These are phyloP conservation scores for Norana najaformis DNA, from an alignment of 2,888 invertebrate species.

Conservation along the genomic window DNA sequence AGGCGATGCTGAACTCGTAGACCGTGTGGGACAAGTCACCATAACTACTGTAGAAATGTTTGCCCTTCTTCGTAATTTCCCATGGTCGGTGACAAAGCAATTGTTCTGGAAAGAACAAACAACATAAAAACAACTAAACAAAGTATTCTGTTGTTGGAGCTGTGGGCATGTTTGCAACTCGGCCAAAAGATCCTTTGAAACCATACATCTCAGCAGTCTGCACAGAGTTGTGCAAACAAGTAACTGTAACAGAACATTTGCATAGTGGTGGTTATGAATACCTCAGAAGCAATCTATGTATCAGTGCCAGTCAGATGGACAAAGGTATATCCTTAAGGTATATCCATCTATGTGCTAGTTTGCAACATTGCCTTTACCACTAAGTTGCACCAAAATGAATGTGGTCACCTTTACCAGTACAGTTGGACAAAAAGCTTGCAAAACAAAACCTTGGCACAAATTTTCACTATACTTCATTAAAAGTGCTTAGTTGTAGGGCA, in stretches of 20 bases:
- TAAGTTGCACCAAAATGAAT: background rate
- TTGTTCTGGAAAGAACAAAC: background rate
- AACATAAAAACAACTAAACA: too few relatives aligned
- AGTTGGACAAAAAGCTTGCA: background rate
- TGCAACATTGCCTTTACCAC: background rate
- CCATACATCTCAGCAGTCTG: background rate
- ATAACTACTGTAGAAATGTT: conserved; percentile 17
- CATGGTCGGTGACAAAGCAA: conserved; percentile 19
- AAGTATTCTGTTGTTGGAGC: too few relatives aligned
- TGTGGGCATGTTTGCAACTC: background rate
- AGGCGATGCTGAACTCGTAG: conserved; percentile 72
- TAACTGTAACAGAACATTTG: background rate
- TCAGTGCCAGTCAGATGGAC: background rate
- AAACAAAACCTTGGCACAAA: background rate
- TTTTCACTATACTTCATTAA: background rate
- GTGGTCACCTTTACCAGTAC: background rate
- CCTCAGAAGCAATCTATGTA: background rate
- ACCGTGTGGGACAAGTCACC: conserved; percentile 10
- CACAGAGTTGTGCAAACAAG: background rate
- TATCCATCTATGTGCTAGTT: background rate
- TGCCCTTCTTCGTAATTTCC: conserved; percentile 29
- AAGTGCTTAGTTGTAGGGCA: background rate
- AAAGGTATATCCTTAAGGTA: background rate
- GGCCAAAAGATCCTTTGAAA: background rate
- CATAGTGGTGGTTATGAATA: background rate